Conservation (phyloP, 2,797 vertebrate genomes). For the Malurus splendens region DNA sequence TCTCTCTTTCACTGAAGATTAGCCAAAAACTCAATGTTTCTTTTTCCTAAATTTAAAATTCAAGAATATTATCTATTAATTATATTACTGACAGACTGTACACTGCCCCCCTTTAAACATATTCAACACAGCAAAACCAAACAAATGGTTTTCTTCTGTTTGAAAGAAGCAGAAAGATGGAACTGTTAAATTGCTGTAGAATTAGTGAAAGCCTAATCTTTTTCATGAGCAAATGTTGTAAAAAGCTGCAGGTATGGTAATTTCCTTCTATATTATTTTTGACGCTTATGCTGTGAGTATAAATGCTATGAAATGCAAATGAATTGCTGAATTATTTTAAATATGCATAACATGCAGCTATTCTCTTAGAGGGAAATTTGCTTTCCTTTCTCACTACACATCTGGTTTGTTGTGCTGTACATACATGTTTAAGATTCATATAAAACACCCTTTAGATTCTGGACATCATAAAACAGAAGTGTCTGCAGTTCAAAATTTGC, state of each 20-base stretch:
- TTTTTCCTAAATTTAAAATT: constrained; percentile 24
- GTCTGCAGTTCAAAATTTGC: neutral
- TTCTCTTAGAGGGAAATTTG: neutral
- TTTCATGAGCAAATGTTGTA: neutral
- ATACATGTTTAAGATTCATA: neutral
- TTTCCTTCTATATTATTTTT: neutral
- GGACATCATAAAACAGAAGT: neutral
- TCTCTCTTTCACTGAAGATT: constrained; percentile 12
- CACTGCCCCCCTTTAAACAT: neutral
- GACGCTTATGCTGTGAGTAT: neutral
- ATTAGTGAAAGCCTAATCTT: constrained; percentile 13
- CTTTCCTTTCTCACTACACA: neutral
- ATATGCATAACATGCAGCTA: neutral
- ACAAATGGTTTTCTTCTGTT: neutral
- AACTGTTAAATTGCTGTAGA: neutral
- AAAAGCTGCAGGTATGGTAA: constrained; percentile 16
- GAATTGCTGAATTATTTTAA: neutral
- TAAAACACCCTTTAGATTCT: neutral
- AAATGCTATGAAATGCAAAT: constrained; percentile 19
- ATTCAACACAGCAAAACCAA: neutral
- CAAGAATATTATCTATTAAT: neutral
- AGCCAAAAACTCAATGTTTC: neutral
- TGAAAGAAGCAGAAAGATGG: neutral
- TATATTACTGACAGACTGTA: neutral
- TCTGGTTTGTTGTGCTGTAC: neutral